phyloP scores from a whole-genome alignment of 2,113 vertebrate species.

The Platysteira castanea region DNA sequence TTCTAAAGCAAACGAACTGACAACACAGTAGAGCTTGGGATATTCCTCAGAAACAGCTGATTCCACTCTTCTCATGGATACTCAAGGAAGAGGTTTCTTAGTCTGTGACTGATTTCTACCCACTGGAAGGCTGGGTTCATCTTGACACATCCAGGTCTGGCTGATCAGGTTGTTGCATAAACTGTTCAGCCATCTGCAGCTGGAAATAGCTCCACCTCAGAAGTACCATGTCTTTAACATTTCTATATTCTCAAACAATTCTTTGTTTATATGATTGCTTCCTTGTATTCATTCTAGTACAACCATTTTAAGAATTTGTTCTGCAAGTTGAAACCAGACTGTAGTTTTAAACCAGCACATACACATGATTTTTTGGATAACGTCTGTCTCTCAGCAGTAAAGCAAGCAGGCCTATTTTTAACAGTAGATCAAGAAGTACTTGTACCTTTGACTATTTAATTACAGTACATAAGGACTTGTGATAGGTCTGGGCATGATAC shows the following conservation, averaged over 20 bases:
- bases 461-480: neutral
- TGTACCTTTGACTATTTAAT: neutral
- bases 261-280: neutral
- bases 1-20: neutral
- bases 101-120: neutral
- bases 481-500: neutral
- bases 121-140: neutral
- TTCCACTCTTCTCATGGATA: neutral
- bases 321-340: neutral
- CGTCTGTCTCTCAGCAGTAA: neutral
- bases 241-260: neutral
- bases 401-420: neutral
- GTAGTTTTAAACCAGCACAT: neutral
- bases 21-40: neutral
- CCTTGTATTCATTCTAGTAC: neutral
- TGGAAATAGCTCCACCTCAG: neutral
- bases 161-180: neutral
- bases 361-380: neutral
- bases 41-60: neutral
- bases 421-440: neutral
- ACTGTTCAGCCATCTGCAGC: neutral
- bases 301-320: neutral
- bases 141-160: neutral
- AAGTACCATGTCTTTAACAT: neutral
- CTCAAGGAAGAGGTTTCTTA: neutral